These are phyloP conservation scores for Buceros bicornis DNA, from an alignment of 2,797 vertebrate species.

Conservation along the genomic window DNA sequence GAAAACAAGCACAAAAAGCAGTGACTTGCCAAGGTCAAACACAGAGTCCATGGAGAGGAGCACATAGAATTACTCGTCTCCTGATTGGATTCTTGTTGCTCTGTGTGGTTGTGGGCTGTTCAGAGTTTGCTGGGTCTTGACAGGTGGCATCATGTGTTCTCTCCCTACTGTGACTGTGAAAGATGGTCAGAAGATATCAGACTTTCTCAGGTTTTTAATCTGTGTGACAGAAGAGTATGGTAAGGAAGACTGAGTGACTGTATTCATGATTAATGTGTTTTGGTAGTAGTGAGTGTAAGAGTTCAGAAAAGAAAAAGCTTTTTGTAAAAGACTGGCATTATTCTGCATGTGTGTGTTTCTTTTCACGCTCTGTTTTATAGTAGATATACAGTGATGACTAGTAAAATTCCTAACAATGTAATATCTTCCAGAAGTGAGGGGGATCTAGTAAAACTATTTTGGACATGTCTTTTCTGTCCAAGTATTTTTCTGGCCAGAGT, in stretches of 20 bases:
- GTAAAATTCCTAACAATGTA: constrained; percentile 43
- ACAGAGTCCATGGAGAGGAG: background rate
- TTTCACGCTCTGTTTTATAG: background rate
- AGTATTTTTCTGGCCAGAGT: background rate
- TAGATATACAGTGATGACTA: background rate
- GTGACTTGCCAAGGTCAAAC: constrained; percentile 6
- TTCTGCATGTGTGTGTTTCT: constrained; percentile 5
- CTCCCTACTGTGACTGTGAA: background rate
- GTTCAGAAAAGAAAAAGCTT: background rate
- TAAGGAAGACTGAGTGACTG: background rate
- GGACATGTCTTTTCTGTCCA: background rate
- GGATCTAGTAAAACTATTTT: constrained; percentile 23
- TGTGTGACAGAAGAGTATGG: background rate
- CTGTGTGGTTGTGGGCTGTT: background rate
- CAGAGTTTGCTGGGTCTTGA: background rate
- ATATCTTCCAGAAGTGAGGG: constrained; percentile 27
- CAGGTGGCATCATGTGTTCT: background rate
- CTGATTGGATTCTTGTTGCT: background rate
- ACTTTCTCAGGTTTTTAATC: background rate
- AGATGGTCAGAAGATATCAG: background rate
- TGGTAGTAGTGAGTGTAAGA: background rate
- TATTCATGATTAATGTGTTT: background rate
- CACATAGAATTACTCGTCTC: background rate
- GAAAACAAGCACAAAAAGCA: background rate
- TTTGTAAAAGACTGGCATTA: background rate